Evolutionary conservation across 2,113 vertebrate genomes (phyloP).

Genomic region (Melozone crissalis): DNA sequence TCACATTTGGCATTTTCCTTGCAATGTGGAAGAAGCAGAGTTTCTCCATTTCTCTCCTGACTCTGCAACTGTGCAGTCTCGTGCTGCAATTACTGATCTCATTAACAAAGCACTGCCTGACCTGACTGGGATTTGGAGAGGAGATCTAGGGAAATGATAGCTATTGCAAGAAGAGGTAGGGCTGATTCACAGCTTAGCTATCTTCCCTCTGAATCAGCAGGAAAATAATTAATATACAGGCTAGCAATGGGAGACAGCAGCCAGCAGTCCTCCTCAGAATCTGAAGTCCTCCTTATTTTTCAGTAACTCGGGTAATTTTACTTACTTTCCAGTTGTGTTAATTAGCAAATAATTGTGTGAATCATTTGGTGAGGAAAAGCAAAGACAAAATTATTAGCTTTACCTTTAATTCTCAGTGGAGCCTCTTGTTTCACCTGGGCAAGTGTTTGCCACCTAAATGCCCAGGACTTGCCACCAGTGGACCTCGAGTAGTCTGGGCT

Average conservation of each 20-base stretch:
- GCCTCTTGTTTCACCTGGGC: neutral
- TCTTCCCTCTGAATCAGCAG: constrained; percentile 33
- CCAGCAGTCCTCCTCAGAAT: neutral
- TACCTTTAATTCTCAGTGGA: neutral
- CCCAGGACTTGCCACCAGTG: neutral
- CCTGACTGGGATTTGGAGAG: neutral
- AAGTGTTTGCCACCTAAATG: neutral
- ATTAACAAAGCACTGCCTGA: neutral
- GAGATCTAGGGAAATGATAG: constrained; percentile 20
- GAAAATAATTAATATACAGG: constrained; percentile 31
- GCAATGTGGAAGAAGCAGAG: neutral
- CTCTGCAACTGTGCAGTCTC: neutral
- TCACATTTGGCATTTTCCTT: neutral
- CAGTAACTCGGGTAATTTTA: neutral
- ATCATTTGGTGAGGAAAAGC: neutral
- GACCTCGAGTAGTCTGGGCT: neutral
- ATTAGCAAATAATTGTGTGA: neutral
- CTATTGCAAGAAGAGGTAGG: neutral
- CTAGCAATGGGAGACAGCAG: neutral
- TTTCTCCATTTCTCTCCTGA: neutral
- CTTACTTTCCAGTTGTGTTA: neutral
- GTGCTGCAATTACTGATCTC: neutral
- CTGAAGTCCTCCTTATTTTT: neutral
- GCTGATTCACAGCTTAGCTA: constrained; percentile 26
- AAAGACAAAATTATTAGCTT: neutral